phyloP scores from a whole-genome alignment of 2,888 invertebrate species.

The Stratiomys singularior region DNA sequence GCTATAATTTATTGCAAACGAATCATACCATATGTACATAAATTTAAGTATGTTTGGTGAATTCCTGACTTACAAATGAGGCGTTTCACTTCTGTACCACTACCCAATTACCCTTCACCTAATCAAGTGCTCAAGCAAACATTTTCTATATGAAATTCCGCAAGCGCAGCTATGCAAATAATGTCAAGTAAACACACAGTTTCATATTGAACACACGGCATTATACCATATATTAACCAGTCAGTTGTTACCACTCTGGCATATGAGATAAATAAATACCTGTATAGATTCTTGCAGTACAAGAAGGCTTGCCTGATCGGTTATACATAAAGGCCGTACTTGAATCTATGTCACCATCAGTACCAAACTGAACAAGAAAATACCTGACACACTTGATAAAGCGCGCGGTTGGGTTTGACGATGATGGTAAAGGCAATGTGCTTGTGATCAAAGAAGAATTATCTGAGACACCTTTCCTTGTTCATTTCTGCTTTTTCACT shows the following conservation, averaged over 20 bases:
- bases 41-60: too few species aligned
- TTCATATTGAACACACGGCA: neutral
- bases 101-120: conserved; percentile 34
- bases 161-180: conserved; percentile 37
- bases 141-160: conserved; percentile 33
- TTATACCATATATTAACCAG: neutral
- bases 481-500: neutral
- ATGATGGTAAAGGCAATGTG: conserved; percentile 4
- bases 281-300: neutral
- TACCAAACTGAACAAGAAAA: neutral
- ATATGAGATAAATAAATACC: neutral
- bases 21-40: too few species aligned
- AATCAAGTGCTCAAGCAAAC: conserved; percentile 22
- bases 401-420: neutral
- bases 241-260: neutral
- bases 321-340: conserved; percentile 9
- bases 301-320: conserved; percentile 3
- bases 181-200: conserved; percentile 36
- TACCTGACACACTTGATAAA: conserved; percentile 27
- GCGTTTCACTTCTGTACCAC: neutral
- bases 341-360: conserved; percentile 29
- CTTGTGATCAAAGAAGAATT: conserved; percentile 19
- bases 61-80: neutral
- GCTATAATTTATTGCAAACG: too few species aligned
- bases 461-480: conserved; percentile 21